Base-by-base conservation (phyloP, 23 tunicate genomes). In the Phallusia fumigata region DNA sequence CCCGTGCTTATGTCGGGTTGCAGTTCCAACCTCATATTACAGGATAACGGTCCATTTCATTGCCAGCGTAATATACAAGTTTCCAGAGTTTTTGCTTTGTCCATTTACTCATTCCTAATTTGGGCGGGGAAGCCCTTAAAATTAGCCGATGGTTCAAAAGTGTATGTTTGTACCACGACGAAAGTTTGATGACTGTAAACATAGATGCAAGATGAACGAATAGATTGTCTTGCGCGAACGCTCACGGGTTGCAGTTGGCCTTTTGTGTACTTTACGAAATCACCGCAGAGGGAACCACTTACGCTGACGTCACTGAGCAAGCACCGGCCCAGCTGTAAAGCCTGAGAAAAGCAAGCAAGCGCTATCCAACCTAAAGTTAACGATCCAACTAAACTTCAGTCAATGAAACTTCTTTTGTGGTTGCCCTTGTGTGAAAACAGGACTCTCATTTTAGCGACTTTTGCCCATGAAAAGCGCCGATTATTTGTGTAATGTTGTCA, bases 331-430 rank as follows among this genome's bases (percentile, higher is more conserved):
- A 58, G 69, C 69, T 58, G 69, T 58, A 58, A 13, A 58, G 69
- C 69, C 69, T 58, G 69, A 58, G 69, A 58, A 58, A 58, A 58
- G 69, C 69, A 58, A 58, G 69, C 69, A 40, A 40, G 47, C 47
- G 47, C 47, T n/a, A n/a, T n/a, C n/a, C n/a, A n/a, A n/a, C n/a
- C n/a, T n/a, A n/a, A 58, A 22, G 69, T 58, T 58, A 21, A 58
- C 69, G 69, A 58, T 13, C 15, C 28, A 22, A 22, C 28, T 24
- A 58, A 58, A 58, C 28, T 58, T 58, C 69, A 58, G 69, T 58
- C 69, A 58, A 58, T 58, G 69, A 58, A 13, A 58, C 13, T 40
- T 58, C 69, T 21, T 21, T 58, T 58, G 69, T 58, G 69, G 69
- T 22, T 58, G 69, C 69, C 28, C 69, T 3, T 40, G 5, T 40